Evolutionary conservation across 2,113 vertebrate genomes (phyloP).

Genomic region (Lathamus discolor): DNA sequence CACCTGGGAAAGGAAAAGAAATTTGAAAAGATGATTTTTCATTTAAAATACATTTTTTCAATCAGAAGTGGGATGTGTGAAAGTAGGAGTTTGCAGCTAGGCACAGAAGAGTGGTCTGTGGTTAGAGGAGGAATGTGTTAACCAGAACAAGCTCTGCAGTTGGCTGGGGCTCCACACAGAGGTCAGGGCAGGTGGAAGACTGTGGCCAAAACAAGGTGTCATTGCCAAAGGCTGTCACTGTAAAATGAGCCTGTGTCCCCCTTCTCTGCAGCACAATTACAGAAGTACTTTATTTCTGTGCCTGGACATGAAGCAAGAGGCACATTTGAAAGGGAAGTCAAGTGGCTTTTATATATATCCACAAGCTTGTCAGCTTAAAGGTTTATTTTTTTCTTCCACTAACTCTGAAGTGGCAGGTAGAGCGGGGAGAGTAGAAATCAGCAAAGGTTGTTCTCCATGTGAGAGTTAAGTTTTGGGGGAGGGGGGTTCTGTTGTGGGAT

Average conservation of each 20-base stretch:
- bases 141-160: not conserved
- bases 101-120: not conserved
- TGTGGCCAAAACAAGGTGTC: not conserved
- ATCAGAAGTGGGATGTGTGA: not conserved
- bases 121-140: not conserved
- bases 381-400: not conserved
- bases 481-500: not conserved
- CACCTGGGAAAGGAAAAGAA: constrained; percentile 67
- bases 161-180: not conserved
- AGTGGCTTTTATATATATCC: constrained; percentile 8
- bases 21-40: constrained; percentile 60
- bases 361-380: constrained; percentile 5
- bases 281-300: not conserved
- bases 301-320: not conserved
- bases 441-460: constrained; percentile 7
- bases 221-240: not conserved
- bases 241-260: not conserved
- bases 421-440: not conserved
- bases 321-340: not conserved
- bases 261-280: not conserved
- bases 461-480: not conserved
- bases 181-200: not conserved
- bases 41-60: constrained; percentile 62
- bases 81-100: constrained; percentile 57
- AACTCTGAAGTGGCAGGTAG: not conserved